Evolutionary conservation across 2,113 vertebrate species (phyloP).

Genomic region (Rhinolophus sinicus): DNA sequence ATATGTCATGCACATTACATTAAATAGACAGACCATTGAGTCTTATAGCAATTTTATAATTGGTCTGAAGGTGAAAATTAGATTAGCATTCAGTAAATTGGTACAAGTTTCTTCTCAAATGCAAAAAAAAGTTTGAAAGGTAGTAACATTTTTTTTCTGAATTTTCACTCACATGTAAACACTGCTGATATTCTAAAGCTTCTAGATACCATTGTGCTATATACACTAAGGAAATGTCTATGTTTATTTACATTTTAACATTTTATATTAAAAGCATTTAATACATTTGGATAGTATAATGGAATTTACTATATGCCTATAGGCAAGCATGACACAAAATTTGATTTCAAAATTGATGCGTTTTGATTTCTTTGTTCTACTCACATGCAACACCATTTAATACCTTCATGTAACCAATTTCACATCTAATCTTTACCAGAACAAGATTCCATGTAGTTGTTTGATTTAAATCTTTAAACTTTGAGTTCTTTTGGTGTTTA

Average conservation of each 20-base stretch:
- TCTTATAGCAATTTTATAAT: conserved; percentile 29
- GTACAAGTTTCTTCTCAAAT: conserved; percentile 24
- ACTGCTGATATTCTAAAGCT: conserved; percentile 52
- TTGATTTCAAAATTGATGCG: conserved; percentile 74
- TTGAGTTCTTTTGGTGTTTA: conserved; percentile 72
- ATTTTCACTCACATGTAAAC: neutral
- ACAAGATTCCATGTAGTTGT: conserved; percentile 65
- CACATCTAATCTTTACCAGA: conserved; percentile 62
- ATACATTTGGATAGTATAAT: conserved; percentile 41
- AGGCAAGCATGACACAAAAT: conserved; percentile 52
- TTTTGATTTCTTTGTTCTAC: conserved; percentile 73
- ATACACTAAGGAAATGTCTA: neutral
- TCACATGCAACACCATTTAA: conserved; percentile 56
- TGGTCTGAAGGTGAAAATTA: neutral
- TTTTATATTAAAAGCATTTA: conserved; percentile 3
- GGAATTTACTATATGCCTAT: conserved; percentile 37
- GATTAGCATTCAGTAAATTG: neutral
- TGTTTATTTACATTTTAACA: neutral
- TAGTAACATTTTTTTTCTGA: conserved; percentile 49
- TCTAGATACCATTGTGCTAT: conserved; percentile 15
- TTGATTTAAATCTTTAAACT: conserved; percentile 74
- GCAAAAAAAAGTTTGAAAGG: conserved; percentile 36
- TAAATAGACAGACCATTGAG: neutral
- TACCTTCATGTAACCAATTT: conserved; percentile 72
- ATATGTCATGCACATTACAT: neutral